A percentile compares a stretch with the other conserved stretches of the same genome.
Evolutionary conservation across 2,797 vertebrate genomes (phyloP).

Genomic region (Lithobates sylvaticus): DNA sequence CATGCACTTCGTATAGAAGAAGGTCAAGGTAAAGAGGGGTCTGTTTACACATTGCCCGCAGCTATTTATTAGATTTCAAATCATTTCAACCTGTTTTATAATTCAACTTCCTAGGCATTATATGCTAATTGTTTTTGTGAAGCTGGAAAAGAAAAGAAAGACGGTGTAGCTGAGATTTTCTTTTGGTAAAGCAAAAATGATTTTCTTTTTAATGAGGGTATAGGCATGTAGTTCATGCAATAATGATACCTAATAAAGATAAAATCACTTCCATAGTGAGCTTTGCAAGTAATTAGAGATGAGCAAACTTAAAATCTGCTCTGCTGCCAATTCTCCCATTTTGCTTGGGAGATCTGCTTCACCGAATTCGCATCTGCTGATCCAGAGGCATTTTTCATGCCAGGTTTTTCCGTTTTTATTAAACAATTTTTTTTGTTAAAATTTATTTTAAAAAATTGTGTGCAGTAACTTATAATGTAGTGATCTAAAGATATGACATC

Average conservation of each 20-base stretch:
- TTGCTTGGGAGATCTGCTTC: background rate
- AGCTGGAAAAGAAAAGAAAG: constrained; percentile 19
- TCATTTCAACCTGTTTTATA: constrained; percentile 78
- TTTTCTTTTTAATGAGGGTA: constrained; percentile 19
- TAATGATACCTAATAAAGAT: constrained; percentile 47
- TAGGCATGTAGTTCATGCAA: constrained; percentile 11
- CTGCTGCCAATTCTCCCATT: background rate
- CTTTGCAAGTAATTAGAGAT: constrained; percentile 16
- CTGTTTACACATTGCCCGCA: constrained; percentile 82
- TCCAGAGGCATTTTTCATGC: background rate
- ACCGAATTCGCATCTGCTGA: background rate
- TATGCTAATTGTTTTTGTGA: constrained; percentile 71
- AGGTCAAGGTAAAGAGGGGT: constrained; percentile 84
- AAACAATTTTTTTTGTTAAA: too few species aligned
- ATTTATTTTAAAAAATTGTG: too few species aligned
- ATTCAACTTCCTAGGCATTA: constrained; percentile 74
- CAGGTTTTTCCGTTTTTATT: too few species aligned
- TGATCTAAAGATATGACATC: too few species aligned
- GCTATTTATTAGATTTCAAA: constrained; percentile 78
- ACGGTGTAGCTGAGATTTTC: background rate
- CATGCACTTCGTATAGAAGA: constrained; percentile 76
- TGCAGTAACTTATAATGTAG: too few species aligned
- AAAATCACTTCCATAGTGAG: constrained; percentile 19
- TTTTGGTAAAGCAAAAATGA: background rate
- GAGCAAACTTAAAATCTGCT: background rate